phyloP scores from a whole-genome alignment of 2,888 invertebrate genomes.

The Clanis bilineata region DNA sequence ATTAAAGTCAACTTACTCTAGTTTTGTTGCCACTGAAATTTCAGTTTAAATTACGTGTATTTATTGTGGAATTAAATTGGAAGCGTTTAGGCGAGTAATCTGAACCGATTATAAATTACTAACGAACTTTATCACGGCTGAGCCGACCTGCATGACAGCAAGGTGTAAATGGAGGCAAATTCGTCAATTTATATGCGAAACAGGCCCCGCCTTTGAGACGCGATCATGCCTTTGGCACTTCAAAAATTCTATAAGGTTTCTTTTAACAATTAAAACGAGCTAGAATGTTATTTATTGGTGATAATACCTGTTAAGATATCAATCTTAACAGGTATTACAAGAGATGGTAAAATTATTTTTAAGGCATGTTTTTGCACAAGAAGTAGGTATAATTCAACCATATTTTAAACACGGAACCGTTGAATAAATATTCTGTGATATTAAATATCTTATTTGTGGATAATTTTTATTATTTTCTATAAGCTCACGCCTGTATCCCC shows the following conservation, averaged over 20 bases:
- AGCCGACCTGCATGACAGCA: constrained; percentile 58
- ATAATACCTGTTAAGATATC: background rate
- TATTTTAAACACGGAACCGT: no score
- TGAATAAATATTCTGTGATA: no score
- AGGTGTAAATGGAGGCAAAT: constrained; percentile 79
- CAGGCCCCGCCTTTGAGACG: constrained; percentile 69
- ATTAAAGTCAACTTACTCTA: background rate
- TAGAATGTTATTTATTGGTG: background rate
- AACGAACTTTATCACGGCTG: constrained; percentile 51
- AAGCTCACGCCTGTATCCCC: no score
- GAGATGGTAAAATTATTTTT: background rate
- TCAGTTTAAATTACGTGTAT: constrained; percentile 20
- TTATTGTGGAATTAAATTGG: constrained; percentile 34
- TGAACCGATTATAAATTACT: constrained; percentile 70
- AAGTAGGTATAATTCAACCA: no score
- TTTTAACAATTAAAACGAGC: constrained; percentile 15
- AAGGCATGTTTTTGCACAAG: background rate
- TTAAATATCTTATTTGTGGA: no score
- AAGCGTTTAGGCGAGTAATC: constrained; percentile 56
- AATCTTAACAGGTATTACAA: background rate
- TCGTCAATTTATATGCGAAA: constrained; percentile 81
- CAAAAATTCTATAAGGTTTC: constrained; percentile 55
- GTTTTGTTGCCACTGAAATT: constrained; percentile 7
- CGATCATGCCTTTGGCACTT: constrained; percentile 58
- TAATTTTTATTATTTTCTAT: no score